Conservation (phyloP, 2,797 vertebrate species). For the Cetoscarus ocellatus region DNA sequence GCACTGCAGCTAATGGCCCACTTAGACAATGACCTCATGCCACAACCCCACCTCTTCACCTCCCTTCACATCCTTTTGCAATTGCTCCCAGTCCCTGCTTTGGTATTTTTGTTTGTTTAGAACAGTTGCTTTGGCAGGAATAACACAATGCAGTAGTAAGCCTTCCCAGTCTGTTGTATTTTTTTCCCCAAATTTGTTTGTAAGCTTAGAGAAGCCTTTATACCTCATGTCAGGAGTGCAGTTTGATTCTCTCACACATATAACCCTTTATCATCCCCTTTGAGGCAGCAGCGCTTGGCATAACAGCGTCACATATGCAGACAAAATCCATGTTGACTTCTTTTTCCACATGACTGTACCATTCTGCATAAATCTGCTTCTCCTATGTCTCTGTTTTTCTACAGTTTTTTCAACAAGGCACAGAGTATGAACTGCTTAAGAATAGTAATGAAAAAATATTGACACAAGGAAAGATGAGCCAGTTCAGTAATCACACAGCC, state of each 20-base stretch:
- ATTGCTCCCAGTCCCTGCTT: constrained; percentile 36
- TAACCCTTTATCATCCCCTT: constrained; percentile 6
- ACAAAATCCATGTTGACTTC: background rate
- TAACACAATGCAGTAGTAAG: constrained; percentile 15
- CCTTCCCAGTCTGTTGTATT: constrained; percentile 11
- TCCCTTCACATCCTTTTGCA: constrained; percentile 22
- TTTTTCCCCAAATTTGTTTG: constrained; percentile 20
- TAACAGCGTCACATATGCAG: background rate
- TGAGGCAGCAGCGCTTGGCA: background rate
- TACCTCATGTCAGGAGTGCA: constrained; percentile 11
- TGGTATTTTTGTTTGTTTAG: constrained; percentile 23
- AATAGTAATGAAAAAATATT: background rate
- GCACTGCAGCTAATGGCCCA: constrained; percentile 24
- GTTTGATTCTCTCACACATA: background rate
- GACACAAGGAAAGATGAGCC: background rate
- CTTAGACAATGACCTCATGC: constrained; percentile 39
- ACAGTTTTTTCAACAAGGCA: background rate
- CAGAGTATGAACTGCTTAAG: background rate
- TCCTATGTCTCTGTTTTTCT: background rate
- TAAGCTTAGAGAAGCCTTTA: constrained; percentile 26
- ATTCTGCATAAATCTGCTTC: too few species aligned
- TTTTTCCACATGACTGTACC: background rate
- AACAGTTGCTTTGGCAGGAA: constrained; percentile 36
- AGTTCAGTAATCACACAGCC: background rate
- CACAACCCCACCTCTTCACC: constrained; percentile 1